phyloP scores from a whole-genome alignment of 2,113 vertebrate genomes.

The Junco hyemalis region DNA sequence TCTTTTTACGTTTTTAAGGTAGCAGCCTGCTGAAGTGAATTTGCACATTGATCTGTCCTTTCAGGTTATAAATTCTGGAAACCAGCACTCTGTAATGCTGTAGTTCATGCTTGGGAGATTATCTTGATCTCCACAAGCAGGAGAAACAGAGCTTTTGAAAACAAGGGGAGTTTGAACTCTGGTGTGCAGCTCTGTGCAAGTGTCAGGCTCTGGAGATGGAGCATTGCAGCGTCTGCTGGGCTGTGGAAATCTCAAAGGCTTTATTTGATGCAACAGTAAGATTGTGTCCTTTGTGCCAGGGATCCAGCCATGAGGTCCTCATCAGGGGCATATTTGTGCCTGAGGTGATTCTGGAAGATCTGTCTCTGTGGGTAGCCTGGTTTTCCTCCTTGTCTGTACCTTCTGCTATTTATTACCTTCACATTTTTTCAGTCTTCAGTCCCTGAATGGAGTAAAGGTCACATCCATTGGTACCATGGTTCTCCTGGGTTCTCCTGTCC shows the following conservation, averaged over 20 bases:
- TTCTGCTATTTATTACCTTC: not conserved
- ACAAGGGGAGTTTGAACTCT: not conserved
- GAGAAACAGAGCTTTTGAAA: not conserved
- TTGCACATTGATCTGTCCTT: not conserved
- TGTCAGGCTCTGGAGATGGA: not conserved
- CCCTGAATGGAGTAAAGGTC: not conserved
- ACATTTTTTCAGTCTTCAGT: not conserved
- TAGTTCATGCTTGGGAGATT: not conserved
- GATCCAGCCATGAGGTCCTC: not conserved
- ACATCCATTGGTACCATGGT: rapidly evolving
- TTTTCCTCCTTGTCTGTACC: not conserved
- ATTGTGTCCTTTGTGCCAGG: not conserved
- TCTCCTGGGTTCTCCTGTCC: not conserved
- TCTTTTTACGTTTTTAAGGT: not conserved
- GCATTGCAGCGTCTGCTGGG: not conserved
- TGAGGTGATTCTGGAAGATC: not conserved
- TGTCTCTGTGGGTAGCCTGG: not conserved
- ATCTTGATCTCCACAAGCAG: not conserved
- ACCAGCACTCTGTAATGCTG: rapidly evolving
- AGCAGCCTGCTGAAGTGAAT: not conserved
- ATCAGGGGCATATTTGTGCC: not conserved
- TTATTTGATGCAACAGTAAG: not conserved
- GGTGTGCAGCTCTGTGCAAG: not conserved
- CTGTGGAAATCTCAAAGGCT: not conserved
- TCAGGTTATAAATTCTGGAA: not conserved